Evolutionary conservation across 2,888 invertebrate genomes (phyloP), one percentile per base, ranked within the genome.

Genomic region (Electrophaes corylata): DNA sequence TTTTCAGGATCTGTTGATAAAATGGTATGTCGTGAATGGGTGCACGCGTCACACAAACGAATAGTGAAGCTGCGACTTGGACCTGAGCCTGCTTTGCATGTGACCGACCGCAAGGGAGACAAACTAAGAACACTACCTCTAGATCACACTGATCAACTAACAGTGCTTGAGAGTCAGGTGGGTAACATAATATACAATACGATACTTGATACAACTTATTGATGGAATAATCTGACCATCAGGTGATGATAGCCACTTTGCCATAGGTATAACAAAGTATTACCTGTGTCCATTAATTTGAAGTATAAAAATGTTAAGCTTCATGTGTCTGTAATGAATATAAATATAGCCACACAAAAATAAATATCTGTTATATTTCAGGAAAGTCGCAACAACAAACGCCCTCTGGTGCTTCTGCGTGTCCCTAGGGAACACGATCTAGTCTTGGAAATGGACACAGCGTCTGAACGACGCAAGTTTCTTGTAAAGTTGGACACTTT

Each of bases 21-120:
- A 79, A 97, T 98, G 97, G 93, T 97, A 43, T 98, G 98, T 39
- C 95, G 97, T 26, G 98, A 98, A 83, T 98, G 98, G 98, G 92
- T 98, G 14, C 98, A 98, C 77, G 97, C 97, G 1, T 97, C 98
- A 69, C 95, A 98, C 82, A 97, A 97, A 71, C 93, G 98, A 0
- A 83, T 97, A 37, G 98, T 98, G 0, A 98, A 97, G 71, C 94
- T 98, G 0, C 96, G 97, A 66, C 96, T 98, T 70, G 98, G 98
- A 0, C 97, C 98, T 0, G 98, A 98, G 78, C 94, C 96, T 0
- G 95, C 96, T 0, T 93, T 98, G 12, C 96, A 97, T 71, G 96
- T 97, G 1, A 96, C 98, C 0, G 97, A 98, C 72, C 93, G 98
- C 6, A 98, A 98, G 78, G 98, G 98, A 0, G 98, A 98, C 76